Conservation (phyloP, 2,797 vertebrate genomes). For the Acrocephalus scirpaceus region DNA sequence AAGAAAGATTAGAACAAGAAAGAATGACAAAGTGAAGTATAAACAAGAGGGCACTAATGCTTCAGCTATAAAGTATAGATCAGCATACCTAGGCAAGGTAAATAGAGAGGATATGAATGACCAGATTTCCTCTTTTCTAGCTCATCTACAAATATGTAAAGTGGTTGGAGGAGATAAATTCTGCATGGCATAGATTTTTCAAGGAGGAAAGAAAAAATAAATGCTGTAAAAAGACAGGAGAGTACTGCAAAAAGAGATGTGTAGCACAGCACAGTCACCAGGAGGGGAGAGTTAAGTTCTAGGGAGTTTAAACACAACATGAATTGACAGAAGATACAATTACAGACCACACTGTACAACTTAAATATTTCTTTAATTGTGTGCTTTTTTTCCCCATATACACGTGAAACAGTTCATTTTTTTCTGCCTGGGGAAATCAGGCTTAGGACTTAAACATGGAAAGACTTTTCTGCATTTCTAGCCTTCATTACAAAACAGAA, state of each 20-base stretch:
- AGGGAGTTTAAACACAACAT: not conserved
- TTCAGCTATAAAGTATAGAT: not conserved
- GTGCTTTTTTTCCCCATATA: accelerated
- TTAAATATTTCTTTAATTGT: not conserved
- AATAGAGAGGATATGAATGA: not conserved
- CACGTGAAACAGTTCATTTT: not conserved
- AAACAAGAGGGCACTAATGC: not conserved
- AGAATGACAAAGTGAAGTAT: not conserved
- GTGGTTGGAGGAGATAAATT: not conserved
- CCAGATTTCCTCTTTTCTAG: not conserved
- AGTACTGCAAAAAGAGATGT: not conserved
- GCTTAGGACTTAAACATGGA: not conserved
- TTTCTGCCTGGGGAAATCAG: not conserved
- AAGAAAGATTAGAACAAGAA: not conserved
- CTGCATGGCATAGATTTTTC: not conserved
- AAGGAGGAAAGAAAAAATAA: not conserved
- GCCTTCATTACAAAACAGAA: not conserved
- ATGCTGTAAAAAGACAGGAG: not conserved
- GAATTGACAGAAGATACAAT: not conserved
- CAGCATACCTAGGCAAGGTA: not conserved
- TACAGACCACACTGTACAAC: not conserved
- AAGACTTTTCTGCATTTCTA: not conserved
- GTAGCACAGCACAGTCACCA: accelerated
- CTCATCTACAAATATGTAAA: not conserved
- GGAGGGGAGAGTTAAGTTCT: not conserved